These are phyloP conservation scores for Dexiosoma caninum DNA, from an alignment of 2,888 invertebrate species.

Conservation along the genomic window DNA sequence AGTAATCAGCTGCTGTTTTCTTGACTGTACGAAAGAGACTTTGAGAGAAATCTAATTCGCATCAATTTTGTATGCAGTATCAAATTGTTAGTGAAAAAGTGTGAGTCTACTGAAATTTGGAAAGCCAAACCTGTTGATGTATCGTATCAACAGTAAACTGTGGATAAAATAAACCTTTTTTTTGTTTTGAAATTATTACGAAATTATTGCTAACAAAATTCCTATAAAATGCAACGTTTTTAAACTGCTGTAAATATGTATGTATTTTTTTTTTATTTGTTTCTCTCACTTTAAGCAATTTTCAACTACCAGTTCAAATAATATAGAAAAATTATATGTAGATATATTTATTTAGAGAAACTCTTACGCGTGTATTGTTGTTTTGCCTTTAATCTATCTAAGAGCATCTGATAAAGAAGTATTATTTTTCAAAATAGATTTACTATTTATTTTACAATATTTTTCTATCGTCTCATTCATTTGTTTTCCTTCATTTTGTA, in stretches of 20 bases:
- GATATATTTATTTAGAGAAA: background rate
- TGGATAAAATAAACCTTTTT: background rate
- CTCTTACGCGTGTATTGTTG: background rate
- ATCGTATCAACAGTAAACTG: background rate
- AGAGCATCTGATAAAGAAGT: conserved; percentile 59
- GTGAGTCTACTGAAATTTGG: no score
- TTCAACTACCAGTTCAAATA: background rate
- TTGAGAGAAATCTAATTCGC: no score
- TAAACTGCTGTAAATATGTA: background rate
- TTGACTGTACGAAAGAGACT: no score
- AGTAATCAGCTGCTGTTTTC: no score
- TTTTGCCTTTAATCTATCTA: conserved; percentile 21
- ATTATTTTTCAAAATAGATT: conserved; percentile 42
- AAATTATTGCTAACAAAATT: background rate
- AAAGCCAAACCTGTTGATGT: no score
- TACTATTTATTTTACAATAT: background rate
- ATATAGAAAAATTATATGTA: background rate
- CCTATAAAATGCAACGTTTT: background rate
- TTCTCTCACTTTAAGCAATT: background rate
- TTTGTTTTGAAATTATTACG: background rate
- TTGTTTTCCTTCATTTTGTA: background rate
- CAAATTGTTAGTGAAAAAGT: no score
- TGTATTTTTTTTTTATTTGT: no score
- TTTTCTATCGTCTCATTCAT: background rate
- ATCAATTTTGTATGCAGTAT: no score